Evolutionary conservation across 2,113 vertebrate species (phyloP), one percentile per base, ranked within the genome.

Genomic region (Oenanthe oenanthe): DNA sequence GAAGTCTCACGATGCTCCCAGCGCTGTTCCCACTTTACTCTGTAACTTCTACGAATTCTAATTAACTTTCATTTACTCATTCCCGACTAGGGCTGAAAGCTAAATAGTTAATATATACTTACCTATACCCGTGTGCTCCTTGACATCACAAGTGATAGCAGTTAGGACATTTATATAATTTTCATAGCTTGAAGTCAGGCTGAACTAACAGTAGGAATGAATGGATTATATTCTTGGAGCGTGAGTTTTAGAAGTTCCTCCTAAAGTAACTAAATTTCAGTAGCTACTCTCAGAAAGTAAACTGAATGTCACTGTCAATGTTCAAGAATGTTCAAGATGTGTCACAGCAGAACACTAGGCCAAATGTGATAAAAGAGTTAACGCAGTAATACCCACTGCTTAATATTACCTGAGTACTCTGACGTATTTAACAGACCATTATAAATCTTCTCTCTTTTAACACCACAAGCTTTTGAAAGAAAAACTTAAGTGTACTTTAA

Each of bases 151-250:
- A 74, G 19, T 0, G 0, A 74, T 0, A 67, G 43, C 36, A 57
- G 28, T 19, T 28, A 24, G 43, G 43, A 62, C 61, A 47, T 40
- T 61, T 45, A 73, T 4, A 60, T 5, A 42, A 77, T 67, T 74
- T 85, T 71, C 38, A 76, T 22, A 73, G 51, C 40, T 60, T 47
- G 32, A 89, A 84, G 73, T 47, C 65, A 54, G 63, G 42, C 43
- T 86, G 65, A 83, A 81, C 21, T 66, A 81, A 60, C 36, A n/a
- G 40, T 15, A 82, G 42, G 12, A 36, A 94, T 11, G 9, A 88
- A 75, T 3, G 17, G 53, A 45, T 48, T 1, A 0, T 36, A 53
- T 31, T 72, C 17, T 32, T 12, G 0, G 66, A 89, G 51, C 0
- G 0, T 4, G 17, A 53, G 40, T 73, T 88, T 45, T 47, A 42